phyloP scores from a whole-genome alignment of 2,888 invertebrate genomes.

The Chrysomela aeneicollis region DNA sequence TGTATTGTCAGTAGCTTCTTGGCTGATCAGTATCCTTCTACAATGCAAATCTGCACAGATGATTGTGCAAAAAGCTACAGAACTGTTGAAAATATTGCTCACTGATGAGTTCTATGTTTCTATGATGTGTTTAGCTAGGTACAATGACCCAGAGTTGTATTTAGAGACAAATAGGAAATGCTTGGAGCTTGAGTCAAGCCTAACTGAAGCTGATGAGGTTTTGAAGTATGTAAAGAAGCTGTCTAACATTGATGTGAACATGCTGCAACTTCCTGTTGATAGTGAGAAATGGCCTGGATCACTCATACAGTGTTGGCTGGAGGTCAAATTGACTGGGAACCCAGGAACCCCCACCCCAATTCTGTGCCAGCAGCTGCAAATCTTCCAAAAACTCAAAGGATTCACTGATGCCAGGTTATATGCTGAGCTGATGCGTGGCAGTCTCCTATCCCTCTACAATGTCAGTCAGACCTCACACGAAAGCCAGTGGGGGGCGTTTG shows the following conservation, averaged over 20 bases:
- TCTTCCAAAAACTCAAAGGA: conserved; percentile 86
- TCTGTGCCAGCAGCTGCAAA: conserved; percentile 81
- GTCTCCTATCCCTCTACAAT: conserved; percentile 89
- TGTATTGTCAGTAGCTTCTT: conserved; percentile 81
- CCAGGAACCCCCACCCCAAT: conserved; percentile 84
- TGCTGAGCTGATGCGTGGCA: conserved; percentile 88
- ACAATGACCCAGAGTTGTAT: conserved; percentile 76
- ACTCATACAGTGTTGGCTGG: conserved; percentile 75
- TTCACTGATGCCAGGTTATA: conserved; percentile 83
- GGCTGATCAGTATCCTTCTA: conserved; percentile 80
- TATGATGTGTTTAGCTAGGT: conserved; percentile 83
- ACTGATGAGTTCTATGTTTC: conserved; percentile 75
- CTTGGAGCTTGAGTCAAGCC: conserved; percentile 71
- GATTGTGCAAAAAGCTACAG: conserved; percentile 74
- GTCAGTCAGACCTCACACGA: conserved; percentile 84
- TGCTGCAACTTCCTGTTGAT: conserved; percentile 46
- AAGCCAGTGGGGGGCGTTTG: conserved; percentile 93
- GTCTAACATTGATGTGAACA: conserved; percentile 50
- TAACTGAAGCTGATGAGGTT: conserved; percentile 47
- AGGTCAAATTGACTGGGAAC: conserved; percentile 84
- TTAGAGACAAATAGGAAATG: conserved; percentile 68
- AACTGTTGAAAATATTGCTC: conserved; percentile 68
- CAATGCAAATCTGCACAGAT: conserved; percentile 58
- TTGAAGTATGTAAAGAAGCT: conserved; percentile 48
- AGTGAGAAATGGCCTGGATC: conserved; percentile 55